Percentiles rank a stretch among this genome's conserved stretches.
Conservation (phyloP, 2,797 vertebrate genomes). For the Phaenicophaeus curvirostris region DNA sequence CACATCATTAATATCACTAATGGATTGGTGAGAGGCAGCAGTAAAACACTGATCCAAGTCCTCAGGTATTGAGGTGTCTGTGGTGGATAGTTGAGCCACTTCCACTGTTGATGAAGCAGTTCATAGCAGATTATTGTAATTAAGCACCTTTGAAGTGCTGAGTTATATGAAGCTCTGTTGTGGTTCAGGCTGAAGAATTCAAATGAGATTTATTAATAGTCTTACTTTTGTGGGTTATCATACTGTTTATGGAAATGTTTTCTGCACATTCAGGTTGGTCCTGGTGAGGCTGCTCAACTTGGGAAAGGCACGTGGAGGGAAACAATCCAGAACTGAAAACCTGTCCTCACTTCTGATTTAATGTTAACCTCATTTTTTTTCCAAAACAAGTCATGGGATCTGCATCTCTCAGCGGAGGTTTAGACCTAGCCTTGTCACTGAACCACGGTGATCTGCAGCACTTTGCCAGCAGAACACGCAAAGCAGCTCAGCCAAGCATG, state of each 20-base stretch:
- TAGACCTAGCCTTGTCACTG: not conserved
- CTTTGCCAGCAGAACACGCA: not conserved
- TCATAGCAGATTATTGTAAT: conserved; percentile 37
- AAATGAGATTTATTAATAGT: not conserved
- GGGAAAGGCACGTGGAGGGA: not conserved
- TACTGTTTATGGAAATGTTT: not conserved
- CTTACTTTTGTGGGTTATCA: not conserved
- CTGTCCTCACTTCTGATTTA: not conserved
- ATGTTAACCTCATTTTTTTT: not conserved
- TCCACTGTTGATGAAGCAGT: conserved; percentile 9
- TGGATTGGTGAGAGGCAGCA: not conserved
- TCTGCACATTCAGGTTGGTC: not conserved
- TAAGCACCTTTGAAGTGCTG: conserved; percentile 22
- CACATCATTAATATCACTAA: not conserved
- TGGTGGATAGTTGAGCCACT: not conserved
- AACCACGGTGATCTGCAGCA: not conserved
- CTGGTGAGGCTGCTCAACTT: not conserved
- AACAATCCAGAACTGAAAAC: not conserved
- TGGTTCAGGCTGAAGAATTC: not conserved
- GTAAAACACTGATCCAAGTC: not conserved
- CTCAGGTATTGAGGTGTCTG: not conserved
- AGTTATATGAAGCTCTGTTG: not conserved
- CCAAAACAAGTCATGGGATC: not conserved
- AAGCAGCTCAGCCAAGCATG: not conserved
- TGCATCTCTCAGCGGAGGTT: not conserved